A percentile compares a stretch with the other conserved stretches of the same genome.
Evolutionary conservation across 2,888 invertebrate genomes (phyloP).

Genomic region (Polymixis flavicincta): DNA sequence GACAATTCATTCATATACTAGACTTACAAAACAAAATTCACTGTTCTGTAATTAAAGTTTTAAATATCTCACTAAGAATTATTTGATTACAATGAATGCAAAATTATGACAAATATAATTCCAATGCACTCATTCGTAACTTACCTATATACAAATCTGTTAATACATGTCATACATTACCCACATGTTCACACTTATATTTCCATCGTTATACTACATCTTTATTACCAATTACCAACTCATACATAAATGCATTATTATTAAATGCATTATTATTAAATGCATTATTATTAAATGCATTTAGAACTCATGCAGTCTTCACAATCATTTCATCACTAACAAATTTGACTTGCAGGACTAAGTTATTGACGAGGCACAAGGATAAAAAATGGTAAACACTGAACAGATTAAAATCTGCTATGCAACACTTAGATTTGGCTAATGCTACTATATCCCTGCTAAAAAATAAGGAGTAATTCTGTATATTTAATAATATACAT

Average conservation of each 20-base stretch:
- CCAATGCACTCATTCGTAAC: conserved; percentile 23
- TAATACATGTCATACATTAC: conserved; percentile 31
- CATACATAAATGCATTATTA: no score
- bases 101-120: conserved; percentile 11
- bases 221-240: conserved; percentile 14
- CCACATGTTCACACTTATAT: conserved; percentile 34
- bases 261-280: no score
- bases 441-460: conserved; percentile 74
- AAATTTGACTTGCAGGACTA: conserved; percentile 95
- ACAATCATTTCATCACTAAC: conserved; percentile 88
- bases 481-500: conserved; percentile 46
- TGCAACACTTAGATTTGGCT: conserved; percentile 80
- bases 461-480: conserved; percentile 54
- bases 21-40: background rate
- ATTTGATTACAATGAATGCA: conserved; percentile 3
- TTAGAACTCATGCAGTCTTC: conserved; percentile 71
- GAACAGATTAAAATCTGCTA: conserved; percentile 79
- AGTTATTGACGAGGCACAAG: conserved; percentile 96
- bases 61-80: conserved; percentile 5
- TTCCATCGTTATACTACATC: conserved; percentile 27
- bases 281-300: conserved; percentile 55
- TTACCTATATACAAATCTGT: conserved; percentile 36
- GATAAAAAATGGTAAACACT: conserved; percentile 95
- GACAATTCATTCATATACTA: background rate
- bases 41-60: background rate